Conservation (phyloP, 2,113 vertebrate genomes). For the Istiophorus platypterus region DNA sequence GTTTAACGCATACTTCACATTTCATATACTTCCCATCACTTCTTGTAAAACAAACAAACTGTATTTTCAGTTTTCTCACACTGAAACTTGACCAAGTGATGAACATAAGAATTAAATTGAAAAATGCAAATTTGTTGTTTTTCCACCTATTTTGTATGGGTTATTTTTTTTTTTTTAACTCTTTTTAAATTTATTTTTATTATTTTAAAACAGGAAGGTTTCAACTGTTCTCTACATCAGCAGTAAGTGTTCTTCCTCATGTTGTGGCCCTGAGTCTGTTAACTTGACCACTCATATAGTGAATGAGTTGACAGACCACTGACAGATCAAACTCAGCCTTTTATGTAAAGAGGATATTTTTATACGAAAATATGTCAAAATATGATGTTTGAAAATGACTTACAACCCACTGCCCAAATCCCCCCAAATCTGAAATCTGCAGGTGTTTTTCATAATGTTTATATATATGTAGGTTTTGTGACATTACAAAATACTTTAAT, state of each 20-base stretch:
- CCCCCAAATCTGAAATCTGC: slow-evolving; percentile 9
- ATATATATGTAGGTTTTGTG: slow-evolving; percentile 6
- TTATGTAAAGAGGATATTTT: neutral
- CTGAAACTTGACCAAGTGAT: neutral
- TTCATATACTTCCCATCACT: neutral
- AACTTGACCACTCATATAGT: slow-evolving; percentile 18
- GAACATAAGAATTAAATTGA: neutral
- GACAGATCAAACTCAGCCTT: neutral
- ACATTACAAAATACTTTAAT: slow-evolving; percentile 7
- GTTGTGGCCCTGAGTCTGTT: neutral
- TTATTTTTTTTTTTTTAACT: neutral
- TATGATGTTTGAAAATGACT: neutral
- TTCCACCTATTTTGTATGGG: neutral
- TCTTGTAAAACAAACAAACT: neutral
- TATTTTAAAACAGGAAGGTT: neutral
- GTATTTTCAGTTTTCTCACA: neutral
- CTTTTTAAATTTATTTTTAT: too few relatives aligned
- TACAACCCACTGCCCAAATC: neutral
- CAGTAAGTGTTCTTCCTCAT: neutral
- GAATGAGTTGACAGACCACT: neutral
- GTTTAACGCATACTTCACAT: neutral
- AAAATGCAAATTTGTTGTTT: neutral
- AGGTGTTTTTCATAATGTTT: neutral
- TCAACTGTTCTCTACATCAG: neutral
- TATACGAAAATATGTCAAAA: neutral